Evolutionary conservation across 2,113 vertebrate genomes (phyloP).

Genomic region (Chlamydotis undulata): DNA sequence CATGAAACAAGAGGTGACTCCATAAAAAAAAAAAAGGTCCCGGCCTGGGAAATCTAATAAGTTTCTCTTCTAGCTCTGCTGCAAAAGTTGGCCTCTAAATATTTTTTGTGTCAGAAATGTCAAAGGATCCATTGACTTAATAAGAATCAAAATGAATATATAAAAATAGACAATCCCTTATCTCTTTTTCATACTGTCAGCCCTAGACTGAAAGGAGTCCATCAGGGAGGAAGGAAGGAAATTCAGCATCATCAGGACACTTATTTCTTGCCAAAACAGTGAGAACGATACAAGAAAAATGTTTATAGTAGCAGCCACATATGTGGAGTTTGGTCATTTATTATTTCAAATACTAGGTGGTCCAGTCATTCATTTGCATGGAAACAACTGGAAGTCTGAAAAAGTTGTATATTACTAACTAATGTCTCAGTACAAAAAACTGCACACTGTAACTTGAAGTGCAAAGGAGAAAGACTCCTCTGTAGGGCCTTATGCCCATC

Average conservation of each 20-base stretch:
- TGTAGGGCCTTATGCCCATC: accelerated
- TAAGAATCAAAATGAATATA: background rate
- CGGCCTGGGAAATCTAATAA: background rate
- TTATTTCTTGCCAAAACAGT: background rate
- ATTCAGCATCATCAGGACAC: background rate
- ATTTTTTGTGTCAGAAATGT: background rate
- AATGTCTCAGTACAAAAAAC: background rate
- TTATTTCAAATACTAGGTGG: background rate
- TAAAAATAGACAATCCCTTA: background rate
- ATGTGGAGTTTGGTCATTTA: background rate
- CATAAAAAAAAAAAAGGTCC: background rate
- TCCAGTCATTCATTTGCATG: background rate
- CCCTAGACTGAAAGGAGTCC: background rate
- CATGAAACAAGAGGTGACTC: background rate
- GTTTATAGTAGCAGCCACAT: background rate
- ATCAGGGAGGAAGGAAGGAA: background rate
- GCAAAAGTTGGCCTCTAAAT: background rate
- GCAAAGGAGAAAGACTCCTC: background rate
- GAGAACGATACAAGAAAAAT: background rate
- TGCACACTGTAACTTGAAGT: background rate
- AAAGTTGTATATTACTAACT: background rate
- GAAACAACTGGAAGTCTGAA: background rate
- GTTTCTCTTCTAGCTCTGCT: background rate
- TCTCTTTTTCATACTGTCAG: background rate
- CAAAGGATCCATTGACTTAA: background rate